Evolutionary conservation across 2,797 vertebrate species (phyloP), one percentile per base, ranked within the genome.

Genomic region (Dipus sagitta): DNA sequence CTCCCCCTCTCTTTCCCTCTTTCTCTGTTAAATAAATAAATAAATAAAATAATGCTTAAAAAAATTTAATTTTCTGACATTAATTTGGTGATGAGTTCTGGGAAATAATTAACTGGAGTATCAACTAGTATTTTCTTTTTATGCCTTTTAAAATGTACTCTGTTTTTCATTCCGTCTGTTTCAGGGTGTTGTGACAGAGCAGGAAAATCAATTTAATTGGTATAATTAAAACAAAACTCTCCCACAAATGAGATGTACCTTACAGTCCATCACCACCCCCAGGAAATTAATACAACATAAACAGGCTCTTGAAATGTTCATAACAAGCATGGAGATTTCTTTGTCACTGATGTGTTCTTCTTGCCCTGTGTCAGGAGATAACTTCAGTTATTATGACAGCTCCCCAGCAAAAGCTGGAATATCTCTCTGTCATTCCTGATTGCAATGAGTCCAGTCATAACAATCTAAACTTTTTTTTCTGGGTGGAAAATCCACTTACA

Each of bases 81-180:
- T 24, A 92, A 62, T 68, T 20, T 83, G 71, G 74, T 47, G 64
- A 64, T 34, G 71, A 78, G 14, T 92, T 85, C 86, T 88, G 70
- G 47, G 67, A 23, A 88, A 86, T 94, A 96, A 95, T 94, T 88
- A 88, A 92, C 64, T 60, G 30, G 12, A 67, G 26, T 21, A 77
- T 64, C 82, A 72, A 70, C 75, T 83, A 80, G n/a, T 34, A 47
- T 88, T 90, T 90, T n/a, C 74, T 65, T 72, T 76, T 92, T 64
- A n/a, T 78, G 42, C 8, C 79, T 94, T 96, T 75, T 72, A 74
- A 88, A 93, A 78, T 38, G 52, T 34, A 34, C 10, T 38, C 13
- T 81, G 70, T 88, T 93, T 76, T 94, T 82, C 81, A 94, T 90
- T 90, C 90, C 67, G 68, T 32, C 1, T 90, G 75, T 93, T 83